Evolutionary conservation across 2,888 invertebrate species (phyloP).

Genomic region (Peribatodes rhomboidaria): DNA sequence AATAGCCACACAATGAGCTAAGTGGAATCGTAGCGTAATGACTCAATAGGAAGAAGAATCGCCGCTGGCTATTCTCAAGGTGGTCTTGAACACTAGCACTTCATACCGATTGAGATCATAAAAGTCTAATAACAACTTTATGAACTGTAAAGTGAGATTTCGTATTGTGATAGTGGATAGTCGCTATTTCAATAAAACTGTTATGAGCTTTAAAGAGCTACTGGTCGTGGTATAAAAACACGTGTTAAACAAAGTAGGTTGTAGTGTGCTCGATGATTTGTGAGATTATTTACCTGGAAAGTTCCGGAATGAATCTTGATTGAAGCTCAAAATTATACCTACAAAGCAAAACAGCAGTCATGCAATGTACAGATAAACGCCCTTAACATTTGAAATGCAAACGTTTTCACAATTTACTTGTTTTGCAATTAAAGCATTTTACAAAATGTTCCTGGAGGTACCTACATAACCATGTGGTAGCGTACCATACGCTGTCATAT

Average conservation of each 20-base stretch:
- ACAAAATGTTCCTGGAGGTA: no score
- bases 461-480: no score
- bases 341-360: not conserved
- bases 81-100: slow-evolving; percentile 55
- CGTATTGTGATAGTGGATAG: slow-evolving; percentile 53
- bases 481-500: no score
- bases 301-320: slow-evolving; percentile 1
- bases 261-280: slow-evolving; percentile 26
- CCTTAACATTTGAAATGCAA: no score
- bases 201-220: slow-evolving; percentile 37
- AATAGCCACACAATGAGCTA: slow-evolving; percentile 58
- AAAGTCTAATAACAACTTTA: slow-evolving; percentile 61
- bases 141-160: slow-evolving; percentile 55
- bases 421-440: no score
- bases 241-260: slow-evolving; percentile 37
- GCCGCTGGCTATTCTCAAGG: slow-evolving; percentile 60
- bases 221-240: slow-evolving; percentile 35
- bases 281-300: slow-evolving; percentile 36
- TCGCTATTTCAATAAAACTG: slow-evolving; percentile 47
- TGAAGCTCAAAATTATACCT: no score
- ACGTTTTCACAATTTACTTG: no score
- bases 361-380: no score
- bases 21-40: slow-evolving; percentile 70
- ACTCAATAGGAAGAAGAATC: slow-evolving; percentile 67
- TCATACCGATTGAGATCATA: slow-evolving; percentile 59